Base-by-base conservation (phyloP, 1,140 invertebrate species). In the Bactericera cockerelli region DNA sequence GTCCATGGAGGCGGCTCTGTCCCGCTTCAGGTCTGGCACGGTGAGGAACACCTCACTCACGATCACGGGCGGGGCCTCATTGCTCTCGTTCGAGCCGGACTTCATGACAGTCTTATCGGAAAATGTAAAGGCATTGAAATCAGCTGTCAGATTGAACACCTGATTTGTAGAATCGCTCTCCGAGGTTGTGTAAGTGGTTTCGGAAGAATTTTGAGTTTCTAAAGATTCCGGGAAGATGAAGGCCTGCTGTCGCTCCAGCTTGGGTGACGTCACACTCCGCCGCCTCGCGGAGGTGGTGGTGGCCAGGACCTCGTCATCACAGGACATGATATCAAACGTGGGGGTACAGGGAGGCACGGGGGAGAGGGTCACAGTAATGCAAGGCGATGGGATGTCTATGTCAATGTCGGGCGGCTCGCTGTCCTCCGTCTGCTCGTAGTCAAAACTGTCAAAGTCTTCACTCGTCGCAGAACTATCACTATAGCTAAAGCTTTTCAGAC, bases 1-100 rank as follows among this genome's bases (percentile, higher is more conserved):
- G 68, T 89, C 87, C 1, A 90, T 85, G 0, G 86, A 89, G 1
- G 86, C 87, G 2, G 87, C 87, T 0, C 87, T 77, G 65, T 89
- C 87, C 1, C 87, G 74, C 64, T 84, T 84, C 57, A 89, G 69
- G 64, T 89, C 85, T 1, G 86, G 86, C n/a, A 89, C 86, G 14
- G 83, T 79, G 1, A 88, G 71, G 66, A 87, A 89, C 57, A 88
- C 86, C 65, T 89, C 86, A 21, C 81, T 75, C 0, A 81, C 80
- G 6, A 76, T 72, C 24, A 75, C 69, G 19, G 42, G 42, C 6
- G 22, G 61, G 56, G 57, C 61, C 4, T 31, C 13, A 6, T 49
- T n/a, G n/a, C 19, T 49, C 3, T 4, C 4, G 19, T 8, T 49
- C 8, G 42, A 49, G 22, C 42, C 59, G 59, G 63, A 69, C 65